These are phyloP conservation scores for Catostomus latipinnis DNA, from an alignment of 2,797 vertebrate species.

Conservation along the genomic window DNA sequence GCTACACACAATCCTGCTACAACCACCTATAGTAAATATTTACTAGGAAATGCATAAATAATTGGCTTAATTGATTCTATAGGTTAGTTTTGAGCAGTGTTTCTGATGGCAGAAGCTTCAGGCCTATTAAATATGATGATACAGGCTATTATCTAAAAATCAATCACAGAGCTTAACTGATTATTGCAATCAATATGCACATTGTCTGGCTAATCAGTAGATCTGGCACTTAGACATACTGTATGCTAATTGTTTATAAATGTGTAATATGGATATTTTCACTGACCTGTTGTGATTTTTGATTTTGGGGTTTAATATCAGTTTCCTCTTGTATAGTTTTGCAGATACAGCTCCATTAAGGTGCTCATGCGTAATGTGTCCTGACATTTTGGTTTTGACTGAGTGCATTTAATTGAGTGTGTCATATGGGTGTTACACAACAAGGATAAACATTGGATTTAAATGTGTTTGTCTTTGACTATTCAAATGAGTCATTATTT, in stretches of 20 bases:
- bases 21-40: slow-evolving; percentile 55
- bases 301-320: neutral
- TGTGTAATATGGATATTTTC: slow-evolving; percentile 32
- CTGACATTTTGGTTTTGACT: slow-evolving; percentile 79
- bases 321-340: slow-evolving; percentile 59
- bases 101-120: neutral
- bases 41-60: slow-evolving; percentile 32
- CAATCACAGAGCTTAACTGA: slow-evolving; percentile 25
- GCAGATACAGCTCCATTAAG: slow-evolving; percentile 75
- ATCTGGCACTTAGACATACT: neutral
- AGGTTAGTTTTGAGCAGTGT: neutral
- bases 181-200: slow-evolving; percentile 32
- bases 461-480: neutral
- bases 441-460: slow-evolving; percentile 32
- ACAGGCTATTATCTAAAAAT: slow-evolving; percentile 30
- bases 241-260: slow-evolving; percentile 4
- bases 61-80: slow-evolving; percentile 21
- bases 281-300: slow-evolving; percentile 40
- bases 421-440: slow-evolving; percentile 75
- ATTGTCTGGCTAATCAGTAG: slow-evolving; percentile 22
- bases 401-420: slow-evolving; percentile 80
- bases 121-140: slow-evolving; percentile 37
- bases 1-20: slow-evolving; percentile 46
- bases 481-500: neutral
- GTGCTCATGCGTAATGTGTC: slow-evolving; percentile 74